Evolutionary conservation across 2,113 vertebrate genomes (phyloP), one percentile per base, ranked within the genome.

Genomic region (Microcebus lehilahytsara): DNA sequence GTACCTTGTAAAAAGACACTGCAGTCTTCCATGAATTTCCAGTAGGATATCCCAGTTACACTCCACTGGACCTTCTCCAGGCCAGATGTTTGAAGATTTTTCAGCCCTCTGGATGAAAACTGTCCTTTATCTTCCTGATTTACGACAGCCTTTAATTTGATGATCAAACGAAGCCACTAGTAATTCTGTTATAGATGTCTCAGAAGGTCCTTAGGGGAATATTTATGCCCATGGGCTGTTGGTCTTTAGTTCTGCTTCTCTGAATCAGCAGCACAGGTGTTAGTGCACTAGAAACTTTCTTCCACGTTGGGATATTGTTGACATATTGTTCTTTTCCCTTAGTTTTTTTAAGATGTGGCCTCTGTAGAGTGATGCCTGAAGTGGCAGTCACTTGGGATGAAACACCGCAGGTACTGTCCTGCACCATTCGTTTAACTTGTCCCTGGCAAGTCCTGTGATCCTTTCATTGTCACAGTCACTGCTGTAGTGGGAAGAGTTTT

Each of bases 71-170:
- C 40, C 12, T 53, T 92, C 81, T 96, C 88, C 12, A 42, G 62
- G 85, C 97, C 98, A 98, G 98, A 98, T 98, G 98, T 98, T 97
- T 79, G 79, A 89, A 80, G 94, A 78, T 81, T 94, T 98, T 95
- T 78, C 53, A 69, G 79, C 91, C 53, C 95, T 90, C 86, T 89
- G 89, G 34, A 95, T 86, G 51, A 96, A 97, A 98, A 93, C 94
- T 62, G 79, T 77, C 92, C 91, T 98, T 98, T 98, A 97, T 98
- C 97, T 97, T 80, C 51, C 62, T 98, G 97, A 98, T 98, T 98
- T 98, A 98, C 95, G 93, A 92, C 93, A 75, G 72, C 25, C 71
- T 95, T 92, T 53, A 8, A 49, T 87, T 96, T 69, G 67, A 85
- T 96, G 98, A 97, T 97, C 89, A 88, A 96, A 96, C 2, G 1